Conservation (phyloP, 64 coral and sea anemone species). For the Anthopleura sola region DNA sequence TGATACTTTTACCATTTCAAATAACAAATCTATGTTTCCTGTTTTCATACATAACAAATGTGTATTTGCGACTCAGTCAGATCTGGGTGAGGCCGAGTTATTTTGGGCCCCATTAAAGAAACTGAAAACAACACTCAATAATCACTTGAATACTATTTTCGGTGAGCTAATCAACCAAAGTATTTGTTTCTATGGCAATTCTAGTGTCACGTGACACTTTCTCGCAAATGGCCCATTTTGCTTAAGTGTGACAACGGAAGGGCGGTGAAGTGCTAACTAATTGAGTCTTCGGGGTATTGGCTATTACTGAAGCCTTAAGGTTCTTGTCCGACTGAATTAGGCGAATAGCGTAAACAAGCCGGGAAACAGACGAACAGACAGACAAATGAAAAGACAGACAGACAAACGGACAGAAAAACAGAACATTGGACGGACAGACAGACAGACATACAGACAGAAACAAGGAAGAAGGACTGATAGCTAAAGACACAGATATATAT, state of each 20-base stretch:
- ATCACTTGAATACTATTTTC: not conserved
- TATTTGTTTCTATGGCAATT: not conserved
- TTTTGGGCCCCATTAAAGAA: not conserved
- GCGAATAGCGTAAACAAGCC: no score
- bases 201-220: not conserved
- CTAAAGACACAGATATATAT: no score
- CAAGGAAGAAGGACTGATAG: no score
- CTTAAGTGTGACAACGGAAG: not conserved
- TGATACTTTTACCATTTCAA: not conserved
- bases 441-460: no score
- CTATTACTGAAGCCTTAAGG: not conserved
- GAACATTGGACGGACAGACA: no score
- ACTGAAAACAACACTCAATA: not conserved
- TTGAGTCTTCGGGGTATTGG: no score
- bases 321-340: not conserved
- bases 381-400: no score
- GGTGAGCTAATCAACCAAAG: not conserved
- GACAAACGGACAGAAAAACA: no score
- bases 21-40: not conserved
- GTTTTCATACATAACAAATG: not conserved
- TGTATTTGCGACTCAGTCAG: not conserved
- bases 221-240: not conserved
- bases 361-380: no score
- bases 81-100: not conserved
- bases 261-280: not conserved